Evolutionary conservation across 1,140 invertebrate genomes (phyloP).

Genomic region (Saccostrea glomerata): DNA sequence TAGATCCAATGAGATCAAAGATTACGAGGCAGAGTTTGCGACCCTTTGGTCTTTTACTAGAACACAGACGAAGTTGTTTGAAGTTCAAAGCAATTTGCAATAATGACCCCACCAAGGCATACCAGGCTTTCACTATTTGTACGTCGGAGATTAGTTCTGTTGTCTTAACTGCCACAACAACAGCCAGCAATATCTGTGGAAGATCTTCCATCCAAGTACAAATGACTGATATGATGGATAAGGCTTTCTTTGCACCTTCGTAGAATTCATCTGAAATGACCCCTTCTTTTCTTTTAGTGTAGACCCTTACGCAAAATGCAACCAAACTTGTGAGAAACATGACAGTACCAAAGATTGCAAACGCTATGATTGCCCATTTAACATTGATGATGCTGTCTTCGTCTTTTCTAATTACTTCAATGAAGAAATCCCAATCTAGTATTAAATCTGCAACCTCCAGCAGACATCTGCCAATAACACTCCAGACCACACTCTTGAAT

Average conservation of each 20-base stretch:
- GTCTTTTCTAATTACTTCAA: neutral
- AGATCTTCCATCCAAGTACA: neutral
- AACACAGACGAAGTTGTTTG: neutral
- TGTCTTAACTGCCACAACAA: neutral
- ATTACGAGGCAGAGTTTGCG: neutral
- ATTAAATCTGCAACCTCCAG: neutral
- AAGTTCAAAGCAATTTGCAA: neutral
- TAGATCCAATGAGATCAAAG: neutral
- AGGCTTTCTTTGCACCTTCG: neutral
- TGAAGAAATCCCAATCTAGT: neutral
- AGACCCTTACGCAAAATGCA: neutral
- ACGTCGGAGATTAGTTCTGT: neutral
- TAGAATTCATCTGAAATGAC: neutral
- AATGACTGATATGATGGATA: neutral
- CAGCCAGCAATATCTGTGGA: neutral
- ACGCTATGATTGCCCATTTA: neutral
- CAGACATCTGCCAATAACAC: neutral
- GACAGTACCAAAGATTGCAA: neutral
- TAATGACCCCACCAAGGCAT: neutral
- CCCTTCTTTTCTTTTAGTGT: neutral
- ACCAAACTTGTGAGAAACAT: neutral
- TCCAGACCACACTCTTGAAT: no score
- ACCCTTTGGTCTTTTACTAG: neutral
- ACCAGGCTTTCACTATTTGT: conserved; percentile 5
- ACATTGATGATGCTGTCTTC: neutral